Evolutionary conservation across 37 sponge, comb jelly and placozoan genomes (phyloP).

Genomic region (Chondrilla cf. caribensis): DNA sequence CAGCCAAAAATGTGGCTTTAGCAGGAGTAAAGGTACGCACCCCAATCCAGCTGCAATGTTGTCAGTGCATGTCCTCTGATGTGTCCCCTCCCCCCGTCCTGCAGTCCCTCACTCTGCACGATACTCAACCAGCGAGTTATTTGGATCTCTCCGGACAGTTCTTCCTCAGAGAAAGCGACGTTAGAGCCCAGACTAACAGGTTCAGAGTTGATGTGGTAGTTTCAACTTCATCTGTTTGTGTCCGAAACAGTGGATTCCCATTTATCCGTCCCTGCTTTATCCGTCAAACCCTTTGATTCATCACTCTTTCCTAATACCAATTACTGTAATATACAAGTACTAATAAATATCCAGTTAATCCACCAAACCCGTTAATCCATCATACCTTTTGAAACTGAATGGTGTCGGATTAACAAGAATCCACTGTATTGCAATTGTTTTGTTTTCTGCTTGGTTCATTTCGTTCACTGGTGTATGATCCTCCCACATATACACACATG

Average conservation of each 20-base stretch:
- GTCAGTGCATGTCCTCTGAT: background rate
- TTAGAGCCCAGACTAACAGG: conserved; percentile 53
- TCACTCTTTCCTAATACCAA: background rate
- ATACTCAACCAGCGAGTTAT: conserved; percentile 49
- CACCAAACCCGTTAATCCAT: too few species aligned
- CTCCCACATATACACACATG: background rate
- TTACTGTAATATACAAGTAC: too few species aligned
- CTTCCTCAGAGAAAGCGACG: conserved; percentile 78
- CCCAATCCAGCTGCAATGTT: too few species aligned
- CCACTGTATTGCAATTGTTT: too few species aligned
- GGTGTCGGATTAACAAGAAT: too few species aligned
- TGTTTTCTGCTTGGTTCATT: background rate
- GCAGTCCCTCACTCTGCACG: conserved; percentile 80
- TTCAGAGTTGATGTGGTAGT: too few species aligned
- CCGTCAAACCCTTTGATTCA: too few species aligned
- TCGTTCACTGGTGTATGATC: background rate
- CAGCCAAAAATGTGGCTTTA: conserved; percentile 80
- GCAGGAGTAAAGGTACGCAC: conserved; percentile 81
- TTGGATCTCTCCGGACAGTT: conserved; percentile 90
- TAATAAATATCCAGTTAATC: too few species aligned
- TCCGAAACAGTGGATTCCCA: background rate
- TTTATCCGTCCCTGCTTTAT: background rate
- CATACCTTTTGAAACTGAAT: too few species aligned
- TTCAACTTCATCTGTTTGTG: too few species aligned
- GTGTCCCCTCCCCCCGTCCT: background rate